phyloP scores from a whole-genome alignment of 2,888 invertebrate species.

The Sesia bembeciformis region DNA sequence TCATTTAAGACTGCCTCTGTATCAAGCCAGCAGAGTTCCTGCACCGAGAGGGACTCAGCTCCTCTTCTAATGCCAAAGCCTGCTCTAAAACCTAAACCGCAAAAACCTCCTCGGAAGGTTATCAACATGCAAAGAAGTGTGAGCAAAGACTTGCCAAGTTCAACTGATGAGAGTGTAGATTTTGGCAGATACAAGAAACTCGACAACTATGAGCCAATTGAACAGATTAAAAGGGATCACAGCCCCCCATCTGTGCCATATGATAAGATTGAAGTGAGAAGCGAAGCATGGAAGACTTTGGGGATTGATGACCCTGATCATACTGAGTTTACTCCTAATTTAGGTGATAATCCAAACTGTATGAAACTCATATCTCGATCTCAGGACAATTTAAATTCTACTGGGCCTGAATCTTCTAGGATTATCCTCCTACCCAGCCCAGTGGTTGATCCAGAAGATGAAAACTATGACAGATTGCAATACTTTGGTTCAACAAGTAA shows the following conservation, averaged over 20 bases:
- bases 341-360: conserved; percentile 60
- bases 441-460: conserved; percentile 65
- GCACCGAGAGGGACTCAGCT: conserved; percentile 51
- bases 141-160: conserved; percentile 47
- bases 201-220: conserved; percentile 67
- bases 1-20: conserved; percentile 61
- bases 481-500: conserved; percentile 86
- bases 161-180: conserved; percentile 57
- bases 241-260: conserved; percentile 73
- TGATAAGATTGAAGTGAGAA: conserved; percentile 84
- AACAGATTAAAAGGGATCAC: conserved; percentile 61
- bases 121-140: conserved; percentile 54
- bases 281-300: conserved; percentile 87
- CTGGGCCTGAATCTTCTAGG: conserved; percentile 66
- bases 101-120: conserved; percentile 77
- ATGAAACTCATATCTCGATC: conserved; percentile 68
- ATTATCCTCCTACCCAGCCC: conserved; percentile 71
- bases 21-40: conserved; percentile 51
- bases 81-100: conserved; percentile 76
- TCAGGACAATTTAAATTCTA: conserved; percentile 60
- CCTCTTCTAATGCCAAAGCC: conserved; percentile 70
- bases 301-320: conserved; percentile 84
- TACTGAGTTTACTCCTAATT: conserved; percentile 74
- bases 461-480: conserved; percentile 86
- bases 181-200: conserved; percentile 71